Percentiles rank a stretch among this genome's conserved stretches.
phyloP scores from a whole-genome alignment of 1,140 invertebrate species.

The Tetragnatha versicolor region DNA sequence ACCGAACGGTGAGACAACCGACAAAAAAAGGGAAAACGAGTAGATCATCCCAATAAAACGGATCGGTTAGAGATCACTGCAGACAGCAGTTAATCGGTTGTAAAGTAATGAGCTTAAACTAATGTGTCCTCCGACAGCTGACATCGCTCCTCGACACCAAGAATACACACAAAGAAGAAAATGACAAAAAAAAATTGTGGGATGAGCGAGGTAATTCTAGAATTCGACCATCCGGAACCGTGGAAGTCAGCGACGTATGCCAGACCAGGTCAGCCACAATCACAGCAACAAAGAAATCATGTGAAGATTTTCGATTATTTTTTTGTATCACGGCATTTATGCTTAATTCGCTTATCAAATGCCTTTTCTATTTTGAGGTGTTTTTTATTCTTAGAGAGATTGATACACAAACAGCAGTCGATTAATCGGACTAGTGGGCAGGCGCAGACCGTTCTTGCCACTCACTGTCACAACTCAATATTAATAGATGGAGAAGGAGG shows the following conservation, averaged over 20 bases:
- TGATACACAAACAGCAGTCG: too few relatives aligned
- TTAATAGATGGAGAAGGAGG: too few relatives aligned
- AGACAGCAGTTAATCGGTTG: background rate
- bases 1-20: conserved; percentile 1
- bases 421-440: too few relatives aligned
- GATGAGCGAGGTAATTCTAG: background rate
- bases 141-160: background rate
- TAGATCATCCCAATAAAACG: too few relatives aligned
- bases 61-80: too few relatives aligned
- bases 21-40: too few relatives aligned
- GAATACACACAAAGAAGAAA: background rate
- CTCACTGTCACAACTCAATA: too few relatives aligned
- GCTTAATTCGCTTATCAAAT: background rate
- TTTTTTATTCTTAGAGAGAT: too few relatives aligned
- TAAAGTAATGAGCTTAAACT: conserved; percentile 9
- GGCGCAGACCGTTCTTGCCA: too few relatives aligned
- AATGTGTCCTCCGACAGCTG: background rate
- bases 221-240: conserved; percentile 20
- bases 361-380: background rate
- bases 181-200: conserved; percentile 2
- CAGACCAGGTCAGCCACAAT: background rate
- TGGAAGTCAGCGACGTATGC: conserved; percentile 12
- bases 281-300: background rate
- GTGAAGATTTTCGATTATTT: background rate
- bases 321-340: background rate